Conservation (phyloP, 2,113 vertebrate genomes). For the Astatotilapia flaviijosephi region DNA sequence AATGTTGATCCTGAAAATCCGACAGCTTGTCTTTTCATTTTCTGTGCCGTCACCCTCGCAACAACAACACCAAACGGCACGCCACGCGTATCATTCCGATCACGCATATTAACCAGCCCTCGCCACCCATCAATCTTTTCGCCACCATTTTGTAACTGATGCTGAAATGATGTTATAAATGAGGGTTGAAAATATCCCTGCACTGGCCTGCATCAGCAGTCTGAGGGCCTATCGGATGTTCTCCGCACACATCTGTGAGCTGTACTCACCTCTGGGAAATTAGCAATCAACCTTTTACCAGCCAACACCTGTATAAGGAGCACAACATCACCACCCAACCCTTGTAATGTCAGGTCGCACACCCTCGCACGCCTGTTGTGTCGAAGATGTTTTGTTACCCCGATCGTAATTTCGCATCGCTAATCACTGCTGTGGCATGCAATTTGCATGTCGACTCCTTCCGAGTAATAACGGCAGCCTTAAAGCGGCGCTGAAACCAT, state of each 20-base stretch:
- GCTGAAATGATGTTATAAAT: conserved; percentile 55
- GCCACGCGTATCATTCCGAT: conserved; percentile 40
- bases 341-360: conserved; percentile 44
- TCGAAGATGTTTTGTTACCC: conserved; percentile 29
- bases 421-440: conserved; percentile 36
- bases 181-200: conserved; percentile 53
- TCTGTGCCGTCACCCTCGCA: background rate
- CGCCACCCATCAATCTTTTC: conserved; percentile 58
- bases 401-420: conserved; percentile 27
- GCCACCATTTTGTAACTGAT: conserved; percentile 54
- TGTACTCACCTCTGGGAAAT: conserved; percentile 60
- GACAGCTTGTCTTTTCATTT: background rate
- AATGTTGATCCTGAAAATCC: conserved; percentile 29
- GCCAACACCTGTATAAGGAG: conserved; percentile 54
- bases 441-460: conserved; percentile 29
- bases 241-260: conserved; percentile 41
- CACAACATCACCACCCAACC: background rate
- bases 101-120: conserved; percentile 54
- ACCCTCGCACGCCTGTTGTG: background rate
- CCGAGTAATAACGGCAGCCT: background rate
- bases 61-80: conserved; percentile 16
- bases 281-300: conserved; percentile 63
- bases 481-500: background rate
- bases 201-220: conserved; percentile 28
- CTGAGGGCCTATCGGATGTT: conserved; percentile 41